A percentile compares a stretch with the other conserved stretches of the same genome.
Evolutionary conservation across 2,888 invertebrate species (phyloP).

Genomic region (Odiellus spinosus): DNA sequence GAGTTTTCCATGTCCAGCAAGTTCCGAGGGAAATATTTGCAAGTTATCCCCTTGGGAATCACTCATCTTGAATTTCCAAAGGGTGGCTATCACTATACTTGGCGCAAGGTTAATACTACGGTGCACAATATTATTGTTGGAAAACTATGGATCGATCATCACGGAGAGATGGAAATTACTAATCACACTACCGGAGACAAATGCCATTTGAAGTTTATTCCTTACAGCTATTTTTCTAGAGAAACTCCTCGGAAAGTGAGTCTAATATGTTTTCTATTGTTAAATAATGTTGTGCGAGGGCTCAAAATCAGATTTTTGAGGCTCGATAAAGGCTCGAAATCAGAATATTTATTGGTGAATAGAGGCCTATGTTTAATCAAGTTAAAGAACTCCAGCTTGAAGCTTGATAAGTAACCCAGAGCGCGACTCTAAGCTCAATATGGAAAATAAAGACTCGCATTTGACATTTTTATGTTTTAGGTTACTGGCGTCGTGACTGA

Average conservation of each 20-base stretch:
- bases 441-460: no score
- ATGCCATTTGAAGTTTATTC: constrained; percentile 91
- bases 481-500: constrained; percentile 51
- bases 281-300: background rate
- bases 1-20: constrained; percentile 99
- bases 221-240: constrained; percentile 95
- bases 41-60: constrained; percentile 42
- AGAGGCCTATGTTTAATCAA: no score
- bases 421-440: no score
- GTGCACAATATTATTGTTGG: constrained; percentile 96
- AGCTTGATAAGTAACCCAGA: no score
- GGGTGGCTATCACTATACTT: constrained; percentile 60
- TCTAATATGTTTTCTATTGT: background rate
- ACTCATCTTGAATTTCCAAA: constrained; percentile 42
- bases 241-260: constrained; percentile 80
- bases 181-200: constrained; percentile 78
- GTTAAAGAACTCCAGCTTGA: no score
- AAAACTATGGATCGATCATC: constrained; percentile 98
- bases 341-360: no score
- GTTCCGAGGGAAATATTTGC: constrained; percentile 93
- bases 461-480: constrained; percentile 34
- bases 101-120: constrained; percentile 95
- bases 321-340: no score
- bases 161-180: constrained; percentile 95
- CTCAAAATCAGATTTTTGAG: background rate